Evolutionary conservation across 2,797 vertebrate genomes (phyloP).

Genomic region (Propithecus deckenii): DNA sequence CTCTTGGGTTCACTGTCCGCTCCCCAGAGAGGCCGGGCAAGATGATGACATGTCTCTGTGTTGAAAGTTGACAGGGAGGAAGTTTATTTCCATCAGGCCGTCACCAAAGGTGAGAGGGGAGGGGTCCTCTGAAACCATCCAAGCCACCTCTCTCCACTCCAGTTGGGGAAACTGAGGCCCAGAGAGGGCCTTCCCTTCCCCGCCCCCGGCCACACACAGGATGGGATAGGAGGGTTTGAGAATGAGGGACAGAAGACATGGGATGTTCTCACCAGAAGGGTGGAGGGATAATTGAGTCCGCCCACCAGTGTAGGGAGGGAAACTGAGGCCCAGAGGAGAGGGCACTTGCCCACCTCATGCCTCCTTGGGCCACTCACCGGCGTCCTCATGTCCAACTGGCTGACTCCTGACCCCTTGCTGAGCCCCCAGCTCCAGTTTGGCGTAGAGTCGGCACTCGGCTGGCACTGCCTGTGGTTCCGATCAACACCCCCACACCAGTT

Average conservation of each 20-base stretch:
- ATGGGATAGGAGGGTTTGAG: not conserved
- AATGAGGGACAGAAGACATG: not conserved
- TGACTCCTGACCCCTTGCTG: accelerated
- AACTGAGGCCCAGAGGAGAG: not conserved
- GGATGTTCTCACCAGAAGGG: not conserved
- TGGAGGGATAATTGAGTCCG: not conserved
- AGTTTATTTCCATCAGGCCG: not conserved
- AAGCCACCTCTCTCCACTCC: not conserved
- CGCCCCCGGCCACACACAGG: not conserved
- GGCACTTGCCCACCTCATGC: not conserved
- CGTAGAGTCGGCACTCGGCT: accelerated
- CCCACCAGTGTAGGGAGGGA: not conserved
- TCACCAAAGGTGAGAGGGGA: not conserved
- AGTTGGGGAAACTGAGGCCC: not conserved
- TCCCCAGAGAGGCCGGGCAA: accelerated
- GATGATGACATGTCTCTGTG: not conserved
- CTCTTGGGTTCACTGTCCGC: not conserved
- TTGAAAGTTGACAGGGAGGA: not conserved
- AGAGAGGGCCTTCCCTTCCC: not conserved
- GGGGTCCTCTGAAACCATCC: not conserved
- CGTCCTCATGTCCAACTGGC: accelerated
- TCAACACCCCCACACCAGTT: not conserved
- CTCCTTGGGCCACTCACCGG: not conserved
- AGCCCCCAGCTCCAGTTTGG: accelerated
- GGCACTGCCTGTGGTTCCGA: not conserved